These are phyloP conservation scores for Cydia pomonella DNA, from an alignment of 1,140 invertebrate species.

Conservation along the genomic window DNA sequence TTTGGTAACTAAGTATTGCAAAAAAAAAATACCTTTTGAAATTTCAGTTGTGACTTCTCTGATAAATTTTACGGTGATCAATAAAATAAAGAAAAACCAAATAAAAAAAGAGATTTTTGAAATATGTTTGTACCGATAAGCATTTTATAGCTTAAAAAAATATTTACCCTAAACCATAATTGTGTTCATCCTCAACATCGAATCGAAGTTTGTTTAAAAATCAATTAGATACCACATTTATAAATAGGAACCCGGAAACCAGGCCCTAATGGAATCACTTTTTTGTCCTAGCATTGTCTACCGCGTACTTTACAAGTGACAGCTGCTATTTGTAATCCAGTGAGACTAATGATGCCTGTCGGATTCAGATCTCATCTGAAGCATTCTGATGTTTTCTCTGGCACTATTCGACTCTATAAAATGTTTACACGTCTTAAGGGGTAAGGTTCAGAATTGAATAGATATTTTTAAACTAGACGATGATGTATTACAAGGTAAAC, in stretches of 20 bases:
- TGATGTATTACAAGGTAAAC: background rate
- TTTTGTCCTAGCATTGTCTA: constrained; percentile 29
- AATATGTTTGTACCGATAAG: no score
- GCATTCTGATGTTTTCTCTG: constrained; percentile 18
- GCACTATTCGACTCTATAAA: background rate
- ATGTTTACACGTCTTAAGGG: background rate
- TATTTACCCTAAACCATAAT: no score
- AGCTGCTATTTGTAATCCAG: constrained; percentile 23
- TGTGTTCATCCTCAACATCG: background rate
- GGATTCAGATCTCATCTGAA: constrained; percentile 22
- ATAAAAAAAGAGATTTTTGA: no score
- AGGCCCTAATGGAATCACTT: constrained; percentile 27
- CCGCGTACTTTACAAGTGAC: constrained; percentile 23
- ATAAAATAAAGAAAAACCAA: no score
- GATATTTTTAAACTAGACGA: background rate
- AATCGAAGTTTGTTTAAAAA: constrained; percentile 12
- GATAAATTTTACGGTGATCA: no score
- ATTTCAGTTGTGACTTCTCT: no score
- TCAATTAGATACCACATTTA: constrained; percentile 12
- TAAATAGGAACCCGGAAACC: constrained; percentile 26
- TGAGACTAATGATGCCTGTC: constrained; percentile 29
- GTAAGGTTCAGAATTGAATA: background rate
- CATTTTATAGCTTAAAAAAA: no score
- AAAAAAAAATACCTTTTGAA: no score
- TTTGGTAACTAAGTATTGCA: no score